Evolutionary conservation across 2,113 vertebrate species (phyloP), one percentile per base, ranked within the genome.

Genomic region (Anser brachyrhynchus): DNA sequence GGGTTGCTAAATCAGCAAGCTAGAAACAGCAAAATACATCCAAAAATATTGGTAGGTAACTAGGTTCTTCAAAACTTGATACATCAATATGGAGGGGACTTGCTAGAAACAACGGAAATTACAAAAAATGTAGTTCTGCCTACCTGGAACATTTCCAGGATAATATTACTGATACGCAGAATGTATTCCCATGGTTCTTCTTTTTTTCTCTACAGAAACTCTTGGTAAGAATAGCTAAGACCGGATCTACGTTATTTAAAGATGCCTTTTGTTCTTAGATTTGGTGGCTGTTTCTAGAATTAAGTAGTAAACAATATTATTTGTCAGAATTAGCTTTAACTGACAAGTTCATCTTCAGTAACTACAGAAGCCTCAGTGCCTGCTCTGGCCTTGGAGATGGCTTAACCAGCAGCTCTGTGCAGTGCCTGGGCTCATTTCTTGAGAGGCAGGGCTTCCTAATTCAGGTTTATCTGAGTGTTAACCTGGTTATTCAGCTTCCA

Each of bases 181-280:
- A 90, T 52, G 71, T 95, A 93, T 43, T 46, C 41, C 51, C 80
- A 80, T 3, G 6, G 59, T 79, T 84, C 44, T 44, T 74, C 65
- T 95, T 51, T 49, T 49, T 23, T 25, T 54, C 73, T 93, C 93
- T 86, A 76, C 77, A 77, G 69, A 93, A 94, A 80, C 84, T 84
- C 49, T 28, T 64, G 43, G 29, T 72, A 89, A 95, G 94, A 95
- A 92, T 35, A 97, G 55, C 80, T 43, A 49, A 84, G 46, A 81
- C 35, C 89, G 80, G 79, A 64, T 77, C 41, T 2, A 2, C 86
- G 46, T 75, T 89, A 89, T 23, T 43, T 79, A 33, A 20, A 64
- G 69, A 25, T 81, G 58, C 0, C 44, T 72, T 61, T 20, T 62
- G 16, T 72, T 70, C 29, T 76, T 78, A 57, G 11, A 87, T 92